Evolutionary conservation across 2,888 invertebrate species (phyloP), one percentile per base, ranked within the genome.

Genomic region (Cantharis rufa): DNA sequence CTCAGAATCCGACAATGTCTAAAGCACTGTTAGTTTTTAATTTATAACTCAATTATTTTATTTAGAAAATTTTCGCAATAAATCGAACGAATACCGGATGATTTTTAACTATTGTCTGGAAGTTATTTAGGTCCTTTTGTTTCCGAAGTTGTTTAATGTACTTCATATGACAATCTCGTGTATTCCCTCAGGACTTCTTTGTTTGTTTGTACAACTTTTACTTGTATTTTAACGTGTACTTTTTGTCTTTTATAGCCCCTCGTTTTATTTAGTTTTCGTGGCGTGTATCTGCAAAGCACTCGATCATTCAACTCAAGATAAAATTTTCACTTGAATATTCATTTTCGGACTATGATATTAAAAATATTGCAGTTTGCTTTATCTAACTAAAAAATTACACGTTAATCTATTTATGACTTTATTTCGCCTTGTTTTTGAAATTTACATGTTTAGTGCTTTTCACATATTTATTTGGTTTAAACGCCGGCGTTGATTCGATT

Each of bases 401-500:
- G 48, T 48, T 48, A 48, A 48, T 48, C 48, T n/a, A 48, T 48
- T 48, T 48, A 48, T n/a, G n/a, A 48, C 48, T 48, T 48, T 48
- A 48, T 48, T 48, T 48, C n/a, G 5, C 32, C 7, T 48, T 48
- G 48, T 48, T n/a, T 48, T n/a, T 1, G 5, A 48, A 48, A 48
- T 48, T 48, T 48, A 48, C 48, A 48, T 48, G 48, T 48, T 48
- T 48, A 48, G 48, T n/a, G 48, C 48, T 48, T 48, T 48, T 48
- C 48, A 48, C 48, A 48, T 48, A n/a, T 48, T 48, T 48, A 48
- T 48, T 48, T 48, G 48, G 48, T 48, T 48, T 48, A 48, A 48
- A 48, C 48, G 48, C 5, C 28, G 66, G 66, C 66, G 66, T 66
- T 72, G 72, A 72, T 72, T 72, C 72, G 48, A 72, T 72, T 72